phyloP scores from a whole-genome alignment of 2,888 invertebrate genomes.

The Epiblema foenella region DNA sequence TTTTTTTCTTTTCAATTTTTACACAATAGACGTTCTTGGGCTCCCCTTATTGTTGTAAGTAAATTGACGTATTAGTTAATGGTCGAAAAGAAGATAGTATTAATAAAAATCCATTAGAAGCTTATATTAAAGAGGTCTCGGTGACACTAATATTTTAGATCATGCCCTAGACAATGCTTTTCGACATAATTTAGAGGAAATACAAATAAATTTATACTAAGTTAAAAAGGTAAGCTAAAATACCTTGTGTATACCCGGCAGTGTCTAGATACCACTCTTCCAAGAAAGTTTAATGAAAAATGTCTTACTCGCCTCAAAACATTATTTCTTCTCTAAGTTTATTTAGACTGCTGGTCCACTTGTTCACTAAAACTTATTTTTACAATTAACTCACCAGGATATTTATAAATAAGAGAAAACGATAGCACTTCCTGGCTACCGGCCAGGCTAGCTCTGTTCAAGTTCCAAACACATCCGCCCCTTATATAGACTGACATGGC shows the following conservation, averaged over 20 bases:
- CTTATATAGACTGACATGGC: constrained; percentile 11
- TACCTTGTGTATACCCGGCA: too few relatives aligned
- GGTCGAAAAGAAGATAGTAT: too few relatives aligned
- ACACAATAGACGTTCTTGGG: neutral
- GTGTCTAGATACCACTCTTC: too few relatives aligned
- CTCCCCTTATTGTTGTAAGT: too few relatives aligned
- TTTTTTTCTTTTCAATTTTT: neutral
- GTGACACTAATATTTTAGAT: too few relatives aligned
- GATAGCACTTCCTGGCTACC: neutral
- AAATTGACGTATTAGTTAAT: too few relatives aligned
- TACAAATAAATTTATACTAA: too few relatives aligned
- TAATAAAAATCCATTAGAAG: too few relatives aligned
- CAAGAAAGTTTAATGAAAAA: neutral
- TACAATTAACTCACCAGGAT: neutral
- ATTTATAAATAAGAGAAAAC: neutral
- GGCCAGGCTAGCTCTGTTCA: neutral
- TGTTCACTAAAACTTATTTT: neutral
- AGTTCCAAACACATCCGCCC: neutral
- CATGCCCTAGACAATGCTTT: too few relatives aligned
- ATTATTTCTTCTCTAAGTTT: neutral
- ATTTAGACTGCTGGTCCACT: neutral
- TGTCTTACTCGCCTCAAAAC: constrained; percentile 14
- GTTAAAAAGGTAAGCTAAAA: too few relatives aligned
- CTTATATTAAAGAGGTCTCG: too few relatives aligned
- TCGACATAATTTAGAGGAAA: too few relatives aligned